Conservation (phyloP, 2,797 vertebrate genomes). For the Sphenopsis melanotis region DNA sequence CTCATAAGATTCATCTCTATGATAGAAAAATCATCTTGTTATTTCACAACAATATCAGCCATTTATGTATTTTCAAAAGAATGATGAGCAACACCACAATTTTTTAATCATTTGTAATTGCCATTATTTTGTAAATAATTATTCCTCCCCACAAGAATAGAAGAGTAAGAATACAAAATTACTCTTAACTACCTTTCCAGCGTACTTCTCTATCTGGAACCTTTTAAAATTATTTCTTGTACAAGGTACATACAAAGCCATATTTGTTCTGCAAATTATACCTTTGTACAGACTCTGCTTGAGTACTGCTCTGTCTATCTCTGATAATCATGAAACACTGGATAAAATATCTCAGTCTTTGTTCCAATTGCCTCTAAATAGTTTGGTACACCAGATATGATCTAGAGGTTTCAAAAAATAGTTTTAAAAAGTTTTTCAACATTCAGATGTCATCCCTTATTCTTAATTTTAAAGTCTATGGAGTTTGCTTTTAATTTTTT, state of each 20-base stretch:
- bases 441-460: background rate
- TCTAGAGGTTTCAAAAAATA: background rate
- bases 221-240: background rate
- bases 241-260: background rate
- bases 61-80: background rate
- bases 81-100: background rate
- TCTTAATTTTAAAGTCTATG: background rate
- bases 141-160: background rate
- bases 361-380: constrained; percentile 11
- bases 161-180: background rate
- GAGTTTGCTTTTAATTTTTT: background rate
- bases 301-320: background rate
- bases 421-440: background rate
- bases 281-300: background rate
- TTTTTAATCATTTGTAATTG: background rate
- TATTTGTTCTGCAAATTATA: background rate
- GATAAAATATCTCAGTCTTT: background rate
- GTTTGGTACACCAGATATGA: background rate
- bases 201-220: background rate
- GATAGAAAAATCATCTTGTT: background rate
- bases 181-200: background rate
- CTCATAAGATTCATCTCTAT: background rate
- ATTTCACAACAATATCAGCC: background rate
- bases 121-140: background rate
- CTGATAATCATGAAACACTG: background rate